Evolutionary conservation across 2,888 invertebrate species (phyloP).

Genomic region (Uropetala carovei): DNA sequence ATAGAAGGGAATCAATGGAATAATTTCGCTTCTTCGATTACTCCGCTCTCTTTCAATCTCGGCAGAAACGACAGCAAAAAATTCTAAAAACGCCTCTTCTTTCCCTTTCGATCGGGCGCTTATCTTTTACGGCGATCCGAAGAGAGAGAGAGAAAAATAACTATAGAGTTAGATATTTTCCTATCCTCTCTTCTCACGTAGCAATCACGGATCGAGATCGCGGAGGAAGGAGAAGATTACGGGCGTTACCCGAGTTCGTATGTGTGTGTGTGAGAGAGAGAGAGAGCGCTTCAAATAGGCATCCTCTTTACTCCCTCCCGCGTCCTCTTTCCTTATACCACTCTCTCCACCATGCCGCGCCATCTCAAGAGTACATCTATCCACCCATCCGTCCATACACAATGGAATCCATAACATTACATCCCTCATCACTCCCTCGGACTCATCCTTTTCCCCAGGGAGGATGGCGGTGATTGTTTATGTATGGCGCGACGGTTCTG

Average conservation of each 20-base stretch:
- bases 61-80: neutral
- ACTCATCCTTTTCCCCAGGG: neutral
- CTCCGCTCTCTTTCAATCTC: neutral
- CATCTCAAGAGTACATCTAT: neutral
- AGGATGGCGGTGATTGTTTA: slow-evolving; percentile 17
- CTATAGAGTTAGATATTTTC: neutral
- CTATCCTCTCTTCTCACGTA: slow-evolving; percentile 25
- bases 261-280: neutral
- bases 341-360: neutral
- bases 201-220: neutral
- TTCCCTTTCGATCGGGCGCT: neutral
- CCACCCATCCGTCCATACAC: neutral
- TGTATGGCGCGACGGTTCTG: neutral
- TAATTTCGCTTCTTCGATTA: neutral
- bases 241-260: neutral
- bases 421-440: neutral
- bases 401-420: slow-evolving; percentile 35
- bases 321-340: neutral
- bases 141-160: neutral
- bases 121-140: neutral
- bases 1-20: neutral
- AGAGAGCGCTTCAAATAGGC: neutral
- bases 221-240: slow-evolving; percentile 7
- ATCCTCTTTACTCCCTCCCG: neutral
- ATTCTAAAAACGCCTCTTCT: neutral